These are phyloP conservation scores for Brachypterus glaber DNA, from an alignment of 2,888 invertebrate genomes.

Conservation along the genomic window DNA sequence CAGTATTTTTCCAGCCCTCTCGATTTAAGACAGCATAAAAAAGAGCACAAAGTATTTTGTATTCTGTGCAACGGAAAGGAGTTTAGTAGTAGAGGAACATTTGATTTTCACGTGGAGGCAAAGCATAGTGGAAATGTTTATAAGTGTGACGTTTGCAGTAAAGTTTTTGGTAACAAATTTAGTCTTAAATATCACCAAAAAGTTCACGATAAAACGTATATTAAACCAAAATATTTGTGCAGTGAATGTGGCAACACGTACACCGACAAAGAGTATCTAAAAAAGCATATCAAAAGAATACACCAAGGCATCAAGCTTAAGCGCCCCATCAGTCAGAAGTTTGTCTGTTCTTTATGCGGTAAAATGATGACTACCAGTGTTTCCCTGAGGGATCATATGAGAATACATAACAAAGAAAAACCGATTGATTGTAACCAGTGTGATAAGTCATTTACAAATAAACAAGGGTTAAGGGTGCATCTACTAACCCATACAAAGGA, in stretches of 20 bases:
- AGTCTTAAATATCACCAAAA: neutral
- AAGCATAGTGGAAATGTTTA: neutral
- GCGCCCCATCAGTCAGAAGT: no score
- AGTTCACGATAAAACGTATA: neutral
- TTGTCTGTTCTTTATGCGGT: conserved; percentile 13
- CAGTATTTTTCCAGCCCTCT: no score
- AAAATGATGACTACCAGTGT: conserved; percentile 3
- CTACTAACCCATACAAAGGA: conserved; percentile 27
- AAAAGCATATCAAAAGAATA: conserved; percentile 16
- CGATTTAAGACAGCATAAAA: no score
- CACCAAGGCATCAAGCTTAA: no score
- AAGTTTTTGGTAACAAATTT: neutral
- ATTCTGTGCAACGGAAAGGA: no score
- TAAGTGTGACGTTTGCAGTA: neutral
- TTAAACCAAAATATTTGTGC: neutral
- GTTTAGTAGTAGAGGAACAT: no score
- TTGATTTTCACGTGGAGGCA: neutral
- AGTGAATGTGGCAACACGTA: neutral
- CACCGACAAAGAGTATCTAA: conserved; percentile 13
- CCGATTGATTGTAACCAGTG: conserved; percentile 22
- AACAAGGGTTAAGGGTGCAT: neutral
- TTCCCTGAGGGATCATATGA: neutral
- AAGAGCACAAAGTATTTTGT: no score
- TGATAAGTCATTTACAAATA: neutral
- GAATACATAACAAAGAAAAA: conserved; percentile 30